Conservation (phyloP, 2,113 vertebrate genomes). For the Athene noctua region DNA sequence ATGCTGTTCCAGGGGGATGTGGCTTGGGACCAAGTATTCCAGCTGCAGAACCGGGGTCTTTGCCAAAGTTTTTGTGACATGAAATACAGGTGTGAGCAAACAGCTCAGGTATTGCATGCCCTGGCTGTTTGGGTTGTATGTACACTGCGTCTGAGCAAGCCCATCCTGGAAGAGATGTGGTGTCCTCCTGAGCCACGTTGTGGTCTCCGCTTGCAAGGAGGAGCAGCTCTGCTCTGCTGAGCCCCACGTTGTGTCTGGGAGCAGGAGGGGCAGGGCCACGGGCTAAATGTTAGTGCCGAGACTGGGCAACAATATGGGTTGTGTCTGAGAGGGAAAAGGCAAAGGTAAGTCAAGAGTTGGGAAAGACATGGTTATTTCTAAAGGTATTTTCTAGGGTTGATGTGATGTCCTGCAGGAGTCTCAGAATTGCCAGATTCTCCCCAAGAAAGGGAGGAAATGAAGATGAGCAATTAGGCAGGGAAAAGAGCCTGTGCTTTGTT, state of each 20-base stretch:
- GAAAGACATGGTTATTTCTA: not conserved
- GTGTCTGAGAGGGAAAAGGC: not conserved
- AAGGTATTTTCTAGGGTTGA: not conserved
- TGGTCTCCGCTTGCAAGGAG: not conserved
- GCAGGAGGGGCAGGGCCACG: not conserved
- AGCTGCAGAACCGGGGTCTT: not conserved
- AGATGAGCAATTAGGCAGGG: not conserved
- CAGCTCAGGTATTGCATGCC: too few relatives aligned
- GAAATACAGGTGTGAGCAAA: not conserved
- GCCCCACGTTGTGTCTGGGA: fast-evolving
- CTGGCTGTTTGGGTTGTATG: fast-evolving
- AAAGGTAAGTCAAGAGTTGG: not conserved
- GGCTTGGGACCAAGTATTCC: not conserved
- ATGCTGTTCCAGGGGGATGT: not conserved
- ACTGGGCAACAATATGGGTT: not conserved
- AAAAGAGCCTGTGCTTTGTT: not conserved
- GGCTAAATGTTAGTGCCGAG: not conserved
- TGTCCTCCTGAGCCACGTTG: not conserved
- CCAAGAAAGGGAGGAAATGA: not conserved
- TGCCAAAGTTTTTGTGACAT: fast-evolving
- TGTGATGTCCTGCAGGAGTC: not conserved
- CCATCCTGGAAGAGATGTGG: not conserved
- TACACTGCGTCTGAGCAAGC: not conserved
- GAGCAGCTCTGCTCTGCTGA: not conserved
- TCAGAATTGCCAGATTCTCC: not conserved